phyloP scores from a whole-genome alignment of 1,140 invertebrate species.

The Aphelenchoides besseyi region DNA sequence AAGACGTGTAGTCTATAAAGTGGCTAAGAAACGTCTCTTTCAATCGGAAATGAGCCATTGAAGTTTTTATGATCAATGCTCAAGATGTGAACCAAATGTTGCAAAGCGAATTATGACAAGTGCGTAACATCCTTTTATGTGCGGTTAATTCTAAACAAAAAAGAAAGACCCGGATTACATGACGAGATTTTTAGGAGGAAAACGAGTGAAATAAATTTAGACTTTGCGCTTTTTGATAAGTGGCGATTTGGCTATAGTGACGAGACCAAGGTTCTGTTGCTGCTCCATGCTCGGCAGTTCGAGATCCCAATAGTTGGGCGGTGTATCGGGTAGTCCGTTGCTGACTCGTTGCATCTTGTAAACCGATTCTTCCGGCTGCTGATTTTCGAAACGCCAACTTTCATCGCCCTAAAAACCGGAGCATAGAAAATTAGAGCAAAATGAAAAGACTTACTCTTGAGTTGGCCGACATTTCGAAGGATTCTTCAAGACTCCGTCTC shows the following conservation, averaged over 20 bases:
- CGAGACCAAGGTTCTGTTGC: not conserved
- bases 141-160: not conserved
- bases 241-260: not conserved
- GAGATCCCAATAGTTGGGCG: not conserved
- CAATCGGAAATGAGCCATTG: no score
- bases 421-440: no score
- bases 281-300: not conserved
- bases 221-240: not conserved
- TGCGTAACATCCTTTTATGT: not conserved
- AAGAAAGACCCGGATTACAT: not conserved
- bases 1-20: no score
- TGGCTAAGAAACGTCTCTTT: no score
- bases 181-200: not conserved
- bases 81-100: constrained; percentile 3
- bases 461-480: no score
- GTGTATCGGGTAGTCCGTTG: not conserved
- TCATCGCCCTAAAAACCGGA: no score
- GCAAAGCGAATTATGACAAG: not conserved
- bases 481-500: no score
- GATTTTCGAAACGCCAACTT: no score
- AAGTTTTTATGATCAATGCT: not conserved
- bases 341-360: not conserved
- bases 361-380: no score
- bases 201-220: no score
- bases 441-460: no score